Conservation (phyloP, 2,113 vertebrate species). For the Arenaria interpres region DNA sequence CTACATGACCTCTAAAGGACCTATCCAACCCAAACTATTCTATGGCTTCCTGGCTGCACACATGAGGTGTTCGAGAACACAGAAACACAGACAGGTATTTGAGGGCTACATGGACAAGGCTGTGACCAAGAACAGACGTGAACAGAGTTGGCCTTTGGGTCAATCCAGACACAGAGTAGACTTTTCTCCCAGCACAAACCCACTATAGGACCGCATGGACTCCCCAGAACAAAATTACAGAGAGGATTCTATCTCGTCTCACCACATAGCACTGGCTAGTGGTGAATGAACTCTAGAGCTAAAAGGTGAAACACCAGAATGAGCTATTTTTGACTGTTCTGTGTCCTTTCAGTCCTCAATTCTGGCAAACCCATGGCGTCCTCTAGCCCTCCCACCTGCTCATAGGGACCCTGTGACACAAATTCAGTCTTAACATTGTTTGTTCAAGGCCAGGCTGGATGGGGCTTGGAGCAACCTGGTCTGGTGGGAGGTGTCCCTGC, state of each 20-base stretch:
- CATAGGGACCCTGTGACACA: accelerated
- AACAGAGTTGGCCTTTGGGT: background rate
- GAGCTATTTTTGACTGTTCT: background rate
- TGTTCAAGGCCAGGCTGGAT: too few species aligned
- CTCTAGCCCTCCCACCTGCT: background rate
- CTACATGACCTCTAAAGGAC: too few species aligned
- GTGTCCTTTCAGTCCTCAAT: background rate
- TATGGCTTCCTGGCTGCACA: background rate
- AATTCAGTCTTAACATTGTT: background rate
- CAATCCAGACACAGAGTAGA: background rate
- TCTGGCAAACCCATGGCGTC: background rate
- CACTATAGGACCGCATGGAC: background rate
- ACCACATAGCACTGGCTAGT: background rate
- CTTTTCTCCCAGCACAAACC: background rate
- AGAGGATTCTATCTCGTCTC: background rate
- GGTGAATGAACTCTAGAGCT: background rate
- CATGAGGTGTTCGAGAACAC: background rate
- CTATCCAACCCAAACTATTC: too few species aligned
- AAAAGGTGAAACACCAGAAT: background rate
- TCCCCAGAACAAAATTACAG: background rate
- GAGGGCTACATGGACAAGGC: background rate
- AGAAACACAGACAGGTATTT: background rate
- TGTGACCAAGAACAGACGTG: background rate
- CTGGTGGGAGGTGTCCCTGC: too few species aligned
- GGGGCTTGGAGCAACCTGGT: too few species aligned